These are phyloP conservation scores for Pachypanchax playfairii DNA, from an alignment of 2,113 vertebrate species.

Conservation along the genomic window DNA sequence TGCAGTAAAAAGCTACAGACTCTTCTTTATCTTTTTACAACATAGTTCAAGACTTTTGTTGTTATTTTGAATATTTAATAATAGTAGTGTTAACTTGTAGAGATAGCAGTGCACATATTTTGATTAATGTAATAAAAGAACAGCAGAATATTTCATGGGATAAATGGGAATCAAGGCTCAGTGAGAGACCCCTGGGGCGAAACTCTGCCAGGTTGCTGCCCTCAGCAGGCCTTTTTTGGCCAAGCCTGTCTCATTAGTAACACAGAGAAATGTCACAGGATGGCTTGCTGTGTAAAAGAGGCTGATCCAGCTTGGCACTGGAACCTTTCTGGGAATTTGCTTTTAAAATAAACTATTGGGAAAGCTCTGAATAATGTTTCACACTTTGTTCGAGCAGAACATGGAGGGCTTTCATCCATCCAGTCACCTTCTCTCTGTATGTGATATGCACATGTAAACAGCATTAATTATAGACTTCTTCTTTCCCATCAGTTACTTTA, in stretches of 20 bases:
- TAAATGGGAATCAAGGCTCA: slow-evolving; percentile 55
- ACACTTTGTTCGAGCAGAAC: slow-evolving; percentile 9
- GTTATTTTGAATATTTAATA: slow-evolving; percentile 26
- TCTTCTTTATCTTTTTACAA: slow-evolving; percentile 6
- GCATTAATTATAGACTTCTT: too few relatives aligned
- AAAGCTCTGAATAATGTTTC: slow-evolving; percentile 16
- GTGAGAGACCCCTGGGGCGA: slow-evolving; percentile 56
- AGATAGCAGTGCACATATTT: slow-evolving; percentile 27
- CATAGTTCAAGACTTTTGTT: slow-evolving; percentile 2
- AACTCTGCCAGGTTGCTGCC: slow-evolving; percentile 69
- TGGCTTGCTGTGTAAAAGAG: slow-evolving; percentile 51
- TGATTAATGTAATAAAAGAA: slow-evolving; percentile 63
- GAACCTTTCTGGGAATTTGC: slow-evolving; percentile 31
- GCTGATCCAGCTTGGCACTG: slow-evolving; percentile 52
- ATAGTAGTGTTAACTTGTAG: slow-evolving; percentile 9
- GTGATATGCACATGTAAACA: too few relatives aligned
- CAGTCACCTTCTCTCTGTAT: too few relatives aligned
- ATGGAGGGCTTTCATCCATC: too few relatives aligned
- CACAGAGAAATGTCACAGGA: slow-evolving; percentile 60
- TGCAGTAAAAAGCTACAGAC: not conserved
- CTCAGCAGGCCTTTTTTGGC: slow-evolving; percentile 57
- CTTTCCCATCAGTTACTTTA: too few relatives aligned
- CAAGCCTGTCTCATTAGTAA: slow-evolving; percentile 74
- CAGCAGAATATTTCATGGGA: slow-evolving; percentile 57
- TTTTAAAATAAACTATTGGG: slow-evolving; percentile 32